Evolutionary conservation across 2,888 invertebrate species (phyloP).

Genomic region (Eupithecia insigniata): DNA sequence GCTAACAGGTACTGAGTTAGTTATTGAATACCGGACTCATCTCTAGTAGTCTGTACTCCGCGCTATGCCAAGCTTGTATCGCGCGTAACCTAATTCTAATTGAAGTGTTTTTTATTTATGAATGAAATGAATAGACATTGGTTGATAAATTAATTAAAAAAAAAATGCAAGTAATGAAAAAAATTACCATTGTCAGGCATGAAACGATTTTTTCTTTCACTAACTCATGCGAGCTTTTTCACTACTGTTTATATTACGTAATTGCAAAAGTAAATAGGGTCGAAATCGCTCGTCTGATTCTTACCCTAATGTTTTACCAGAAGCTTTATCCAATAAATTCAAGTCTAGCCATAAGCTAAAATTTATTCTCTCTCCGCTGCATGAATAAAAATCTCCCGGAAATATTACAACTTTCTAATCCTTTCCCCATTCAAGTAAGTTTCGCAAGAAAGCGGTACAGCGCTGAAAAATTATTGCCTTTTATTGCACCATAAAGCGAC

Average conservation of each 20-base stretch:
- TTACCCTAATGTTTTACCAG: neutral
- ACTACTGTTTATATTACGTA: neutral
- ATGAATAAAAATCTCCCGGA: slow-evolving; percentile 3
- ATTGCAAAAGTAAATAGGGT: neutral
- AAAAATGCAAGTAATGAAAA: no score
- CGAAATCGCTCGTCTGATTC: slow-evolving; percentile 1
- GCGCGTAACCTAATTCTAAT: neutral
- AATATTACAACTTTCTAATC: slow-evolving; percentile 13
- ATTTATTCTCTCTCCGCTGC: slow-evolving; percentile 8
- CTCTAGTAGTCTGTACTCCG: no score
- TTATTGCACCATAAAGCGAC: slow-evolving; percentile 48
- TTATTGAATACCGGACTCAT: no score
- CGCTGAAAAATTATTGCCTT: slow-evolving; percentile 26
- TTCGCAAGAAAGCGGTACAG: slow-evolving; percentile 29
- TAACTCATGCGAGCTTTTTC: neutral
- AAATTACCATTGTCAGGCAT: neutral
- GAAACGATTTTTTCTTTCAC: neutral
- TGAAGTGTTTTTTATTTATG: no score
- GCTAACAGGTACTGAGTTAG: no score
- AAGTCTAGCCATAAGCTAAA: neutral
- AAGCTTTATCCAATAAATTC: neutral
- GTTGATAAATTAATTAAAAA: no score
- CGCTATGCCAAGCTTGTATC: neutral
- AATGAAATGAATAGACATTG: no score
- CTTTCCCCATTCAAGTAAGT: slow-evolving; percentile 8